Percentiles rank a stretch among this genome's conserved stretches.
These are phyloP conservation scores for Schizotus pectinicornis DNA, from an alignment of 2,888 invertebrate genomes.

Conservation along the genomic window DNA sequence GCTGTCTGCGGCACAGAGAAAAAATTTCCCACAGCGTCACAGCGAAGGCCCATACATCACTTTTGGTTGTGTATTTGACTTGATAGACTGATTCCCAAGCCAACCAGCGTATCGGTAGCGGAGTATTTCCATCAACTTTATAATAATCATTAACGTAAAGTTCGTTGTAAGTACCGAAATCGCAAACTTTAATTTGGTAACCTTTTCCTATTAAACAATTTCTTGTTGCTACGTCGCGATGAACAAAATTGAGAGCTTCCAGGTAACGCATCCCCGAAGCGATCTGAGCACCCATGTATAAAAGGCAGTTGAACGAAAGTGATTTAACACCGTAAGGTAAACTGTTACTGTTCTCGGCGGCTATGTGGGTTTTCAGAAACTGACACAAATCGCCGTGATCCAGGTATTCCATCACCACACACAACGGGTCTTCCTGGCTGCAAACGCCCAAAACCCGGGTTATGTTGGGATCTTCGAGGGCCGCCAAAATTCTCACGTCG, in stretches of 20 bases:
- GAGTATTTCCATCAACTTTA: conserved; percentile 76
- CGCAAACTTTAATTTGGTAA: conserved; percentile 82
- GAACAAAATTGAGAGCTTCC: conserved; percentile 87
- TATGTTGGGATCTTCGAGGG: conserved; percentile 79
- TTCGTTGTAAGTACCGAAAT: conserved; percentile 86
- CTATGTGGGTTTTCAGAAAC: conserved; percentile 73
- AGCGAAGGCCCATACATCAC: conserved; percentile 91
- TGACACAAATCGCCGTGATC: conserved; percentile 84
- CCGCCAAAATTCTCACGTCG: conserved; percentile 84
- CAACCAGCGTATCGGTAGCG: conserved; percentile 88
- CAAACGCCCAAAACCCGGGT: conserved; percentile 80
- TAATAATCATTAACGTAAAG: conserved; percentile 82
- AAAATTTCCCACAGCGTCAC: conserved; percentile 88
- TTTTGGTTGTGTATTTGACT: conserved; percentile 86
- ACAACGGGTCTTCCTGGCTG: conserved; percentile 75
- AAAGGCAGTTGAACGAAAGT: conserved; percentile 74
- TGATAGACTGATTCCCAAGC: conserved; percentile 84
- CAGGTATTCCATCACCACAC: conserved; percentile 84
- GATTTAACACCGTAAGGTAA: conserved; percentile 67
- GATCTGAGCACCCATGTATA: conserved; percentile 84
- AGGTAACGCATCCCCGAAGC: conserved; percentile 91
- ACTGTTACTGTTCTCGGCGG: conserved; percentile 67
- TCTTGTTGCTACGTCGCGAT: conserved; percentile 86
- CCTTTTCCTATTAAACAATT: conserved; percentile 86
- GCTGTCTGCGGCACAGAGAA: conserved; percentile 76